Base-by-base conservation (phyloP, 2,888 invertebrate genomes). In the Lithophane ornitopus region DNA sequence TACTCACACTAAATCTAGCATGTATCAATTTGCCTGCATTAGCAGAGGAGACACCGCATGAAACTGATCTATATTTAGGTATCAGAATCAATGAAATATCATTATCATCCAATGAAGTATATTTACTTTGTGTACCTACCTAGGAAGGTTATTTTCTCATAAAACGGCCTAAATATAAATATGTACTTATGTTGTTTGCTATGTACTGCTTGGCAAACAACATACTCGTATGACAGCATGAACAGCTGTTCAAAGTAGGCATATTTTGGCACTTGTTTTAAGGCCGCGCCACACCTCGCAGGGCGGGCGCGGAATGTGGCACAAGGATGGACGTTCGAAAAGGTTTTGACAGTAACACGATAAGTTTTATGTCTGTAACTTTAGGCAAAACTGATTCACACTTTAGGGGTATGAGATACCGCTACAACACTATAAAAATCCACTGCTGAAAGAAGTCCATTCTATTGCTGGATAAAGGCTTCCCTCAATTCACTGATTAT, bases 311-410 rank as follows among this genome's bases (percentile, higher is more conserved):
- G 90, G 90, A 81, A 92, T 93, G 87, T 89, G 87, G 91, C 90
- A 89, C 92, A 93, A 93, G 93, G 94, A 91, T 92, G 90, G 88
- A 87, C 88, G 86, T 86, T 73, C 85, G 81, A 83, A 28, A 72
- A 81, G 8, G 8, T 49, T 66, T 9, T 56, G 46, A 41, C 67
- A 56, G 9, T 14, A 19, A 41, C 34, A n/a, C 44, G n/a, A 62
- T 56, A 26, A 39, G 39, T 44, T 62, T 65, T 44, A 69, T 26
- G 22, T 41, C 26, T 65, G 26, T n/a, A 41, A 39, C 26, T 26
- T 19, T 7, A 8, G 3, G n/a, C 16, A 3, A 46, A 9, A 54
- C 14, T 19, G 1, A 14, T 22, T 46, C 9, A 28, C 3, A 26
- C n/a, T n/a, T n/a, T n/a, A n/a, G n/a, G n/a, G n/a, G n/a, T n/a